Conservation (phyloP, 2,797 vertebrate species). For the Trematomus bernacchii region DNA sequence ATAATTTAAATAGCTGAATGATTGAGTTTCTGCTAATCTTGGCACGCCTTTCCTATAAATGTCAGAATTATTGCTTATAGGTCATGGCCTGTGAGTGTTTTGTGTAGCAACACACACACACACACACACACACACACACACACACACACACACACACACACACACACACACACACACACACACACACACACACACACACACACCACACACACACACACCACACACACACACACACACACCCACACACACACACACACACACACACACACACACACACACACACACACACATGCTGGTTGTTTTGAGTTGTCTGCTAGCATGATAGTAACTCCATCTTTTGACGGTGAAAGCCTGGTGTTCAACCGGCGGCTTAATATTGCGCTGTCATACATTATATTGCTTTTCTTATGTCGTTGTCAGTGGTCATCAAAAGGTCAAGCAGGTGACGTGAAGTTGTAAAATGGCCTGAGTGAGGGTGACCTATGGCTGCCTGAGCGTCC, state of each 20-base stretch:
- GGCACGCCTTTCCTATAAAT: slow-evolving; percentile 59
- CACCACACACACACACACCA: slow-evolving; percentile 4
- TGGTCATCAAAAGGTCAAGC: slow-evolving; percentile 89
- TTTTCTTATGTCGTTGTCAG: slow-evolving; percentile 78
- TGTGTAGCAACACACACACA: slow-evolving; percentile 1
- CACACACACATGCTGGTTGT: slow-evolving; percentile 12
- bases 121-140: slow-evolving; percentile 11
- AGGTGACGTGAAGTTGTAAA: slow-evolving; percentile 96
- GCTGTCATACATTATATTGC: slow-evolving; percentile 62
- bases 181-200: slow-evolving; percentile 16
- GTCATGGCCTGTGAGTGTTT: slow-evolving; percentile 41
- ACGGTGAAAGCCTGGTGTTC: slow-evolving; percentile 43
- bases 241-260: slow-evolving; percentile 4
- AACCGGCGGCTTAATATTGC: slow-evolving; percentile 55
- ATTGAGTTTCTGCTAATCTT: slow-evolving; percentile 70
- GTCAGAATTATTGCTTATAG: slow-evolving; percentile 67
- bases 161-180: slow-evolving; percentile 7
- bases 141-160: slow-evolving; percentile 11
- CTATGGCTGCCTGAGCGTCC: slow-evolving; percentile 91
- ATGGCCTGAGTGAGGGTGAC: slow-evolving; percentile 88
- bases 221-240: slow-evolving; percentile 15
- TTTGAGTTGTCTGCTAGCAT: slow-evolving; percentile 26
- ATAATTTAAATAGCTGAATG: slow-evolving; percentile 60
- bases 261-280: slow-evolving; percentile 10
- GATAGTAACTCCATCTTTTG: neutral